Percentiles rank a stretch among this genome's conserved stretches.
Evolutionary conservation across 2,888 invertebrate species (phyloP).

Genomic region (Leptopilina myrica): DNA sequence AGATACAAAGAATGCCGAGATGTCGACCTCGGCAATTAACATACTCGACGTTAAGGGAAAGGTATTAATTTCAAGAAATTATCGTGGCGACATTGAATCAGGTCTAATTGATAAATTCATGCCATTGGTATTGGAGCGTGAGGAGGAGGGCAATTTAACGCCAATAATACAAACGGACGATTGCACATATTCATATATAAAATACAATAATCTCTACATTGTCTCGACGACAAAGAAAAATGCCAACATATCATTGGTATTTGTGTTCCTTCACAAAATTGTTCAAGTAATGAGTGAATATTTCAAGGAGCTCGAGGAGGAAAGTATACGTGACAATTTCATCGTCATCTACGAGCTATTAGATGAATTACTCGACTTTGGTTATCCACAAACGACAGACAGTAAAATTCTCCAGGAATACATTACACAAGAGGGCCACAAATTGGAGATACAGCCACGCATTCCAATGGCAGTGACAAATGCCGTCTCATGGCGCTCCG

Average conservation of each 20-base stretch:
- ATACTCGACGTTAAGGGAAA: conserved; percentile 98
- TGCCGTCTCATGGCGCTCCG: conserved; percentile 99
- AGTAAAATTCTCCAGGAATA: conserved; percentile 98
- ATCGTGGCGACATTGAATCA: conserved; percentile 98
- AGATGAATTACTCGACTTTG: conserved; percentile 98
- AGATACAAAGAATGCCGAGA: conserved; percentile 71
- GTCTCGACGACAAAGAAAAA: conserved; percentile 98
- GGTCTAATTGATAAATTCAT: conserved; percentile 98
- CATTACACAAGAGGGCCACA: conserved; percentile 98
- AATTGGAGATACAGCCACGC: conserved; percentile 95
- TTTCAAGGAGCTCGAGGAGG: conserved; percentile 98
- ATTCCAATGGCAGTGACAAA: conserved; percentile 99
- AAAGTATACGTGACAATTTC: conserved; percentile 99
- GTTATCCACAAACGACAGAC: conserved; percentile 99
- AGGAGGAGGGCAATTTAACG: conserved; percentile 95
- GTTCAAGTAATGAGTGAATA: conserved; percentile 98
- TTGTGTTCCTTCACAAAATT: conserved; percentile 97
- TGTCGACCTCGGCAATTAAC: conserved; percentile 98
- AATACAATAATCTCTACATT: conserved; percentile 97
- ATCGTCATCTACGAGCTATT: conserved; percentile 98
- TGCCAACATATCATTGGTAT: conserved; percentile 96
- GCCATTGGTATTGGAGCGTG: conserved; percentile 97
- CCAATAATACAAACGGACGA: conserved; percentile 94
- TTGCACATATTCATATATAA: conserved; percentile 96
- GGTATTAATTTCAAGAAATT: conserved; percentile 97